Percentiles rank a stretch among this genome's conserved stretches.
Evolutionary conservation across 2,797 vertebrate species (phyloP).

Genomic region (Acanthurus tractus): DNA sequence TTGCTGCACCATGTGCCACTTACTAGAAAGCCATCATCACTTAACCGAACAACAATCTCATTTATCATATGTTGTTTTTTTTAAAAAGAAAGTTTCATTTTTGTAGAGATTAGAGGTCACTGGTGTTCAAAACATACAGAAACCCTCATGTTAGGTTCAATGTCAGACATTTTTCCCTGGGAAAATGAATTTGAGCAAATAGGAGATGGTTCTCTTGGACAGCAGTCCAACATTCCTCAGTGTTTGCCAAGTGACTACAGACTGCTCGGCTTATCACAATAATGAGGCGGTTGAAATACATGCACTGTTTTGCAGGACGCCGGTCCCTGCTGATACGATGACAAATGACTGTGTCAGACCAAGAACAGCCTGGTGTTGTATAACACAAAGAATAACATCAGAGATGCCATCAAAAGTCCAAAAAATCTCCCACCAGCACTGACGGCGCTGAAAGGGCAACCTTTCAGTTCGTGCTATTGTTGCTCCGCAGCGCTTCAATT

Average conservation of each 20-base stretch:
- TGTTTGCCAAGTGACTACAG: constrained; percentile 61
- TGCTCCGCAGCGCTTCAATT: constrained; percentile 29
- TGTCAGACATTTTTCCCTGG: not conserved
- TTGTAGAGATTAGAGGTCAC: not conserved
- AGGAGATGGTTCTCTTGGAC: constrained; percentile 45
- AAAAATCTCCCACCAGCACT: constrained; percentile 29
- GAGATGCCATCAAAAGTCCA: constrained; percentile 43
- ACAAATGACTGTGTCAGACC: constrained; percentile 59
- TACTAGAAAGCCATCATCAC: not conserved
- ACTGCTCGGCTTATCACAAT: constrained; percentile 53
- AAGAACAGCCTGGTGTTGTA: constrained; percentile 30
- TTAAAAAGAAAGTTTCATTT: not conserved
- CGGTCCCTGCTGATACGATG: constrained; percentile 47
- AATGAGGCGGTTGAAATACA: constrained; percentile 54
- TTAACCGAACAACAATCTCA: not conserved
- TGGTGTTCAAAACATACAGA: not conserved
- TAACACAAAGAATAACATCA: constrained; percentile 44
- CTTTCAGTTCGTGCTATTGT: constrained; percentile 38
- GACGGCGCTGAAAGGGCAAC: constrained; percentile 45
- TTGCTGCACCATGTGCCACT: constrained; percentile 22
- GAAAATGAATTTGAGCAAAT: constrained; percentile 33
- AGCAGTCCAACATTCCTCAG: constrained; percentile 48
- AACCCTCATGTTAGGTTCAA: no score
- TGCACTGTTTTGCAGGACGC: constrained; percentile 48
- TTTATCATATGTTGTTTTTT: not conserved